These are phyloP conservation scores for Stramonita haemastoma DNA, from an alignment of 2,888 invertebrate species.

Conservation along the genomic window DNA sequence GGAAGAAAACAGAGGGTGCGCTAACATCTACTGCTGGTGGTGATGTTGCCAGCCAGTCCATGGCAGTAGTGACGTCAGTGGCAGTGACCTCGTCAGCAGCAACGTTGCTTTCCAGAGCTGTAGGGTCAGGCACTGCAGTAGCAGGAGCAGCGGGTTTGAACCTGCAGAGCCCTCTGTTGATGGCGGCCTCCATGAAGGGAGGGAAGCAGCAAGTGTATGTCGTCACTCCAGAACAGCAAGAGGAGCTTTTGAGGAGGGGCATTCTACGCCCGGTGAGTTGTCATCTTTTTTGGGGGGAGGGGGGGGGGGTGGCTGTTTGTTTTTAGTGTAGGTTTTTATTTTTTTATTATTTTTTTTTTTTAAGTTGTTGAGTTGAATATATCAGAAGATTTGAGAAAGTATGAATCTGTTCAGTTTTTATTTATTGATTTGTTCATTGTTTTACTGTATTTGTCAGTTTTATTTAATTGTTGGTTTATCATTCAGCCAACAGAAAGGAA, in stretches of 20 bases:
- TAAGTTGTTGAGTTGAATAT: too few species aligned
- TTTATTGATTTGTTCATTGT: too few species aligned
- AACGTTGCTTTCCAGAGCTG: background rate
- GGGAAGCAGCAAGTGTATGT: conserved; percentile 7
- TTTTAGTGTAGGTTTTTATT: too few species aligned
- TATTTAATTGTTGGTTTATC: too few species aligned
- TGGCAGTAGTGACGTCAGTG: background rate
- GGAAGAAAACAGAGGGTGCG: background rate
- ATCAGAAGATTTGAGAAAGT: too few species aligned
- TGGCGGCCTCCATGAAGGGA: background rate
- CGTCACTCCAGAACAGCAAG: background rate
- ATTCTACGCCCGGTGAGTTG: background rate
- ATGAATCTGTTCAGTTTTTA: too few species aligned
- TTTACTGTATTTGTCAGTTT: too few species aligned
- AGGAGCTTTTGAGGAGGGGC: background rate
- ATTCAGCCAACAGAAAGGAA: too few species aligned
- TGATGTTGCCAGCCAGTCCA: background rate
- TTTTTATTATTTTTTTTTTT: too few species aligned
- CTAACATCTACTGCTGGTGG: background rate
- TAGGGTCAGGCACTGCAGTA: background rate
- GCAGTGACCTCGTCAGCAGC: background rate
- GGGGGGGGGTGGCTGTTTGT: too few species aligned
- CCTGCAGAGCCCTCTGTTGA: background rate
- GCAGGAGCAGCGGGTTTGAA: background rate
- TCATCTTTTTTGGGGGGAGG: too few species aligned